Conservation (phyloP, 2,113 vertebrate genomes). For the Urocitellus parryii region DNA sequence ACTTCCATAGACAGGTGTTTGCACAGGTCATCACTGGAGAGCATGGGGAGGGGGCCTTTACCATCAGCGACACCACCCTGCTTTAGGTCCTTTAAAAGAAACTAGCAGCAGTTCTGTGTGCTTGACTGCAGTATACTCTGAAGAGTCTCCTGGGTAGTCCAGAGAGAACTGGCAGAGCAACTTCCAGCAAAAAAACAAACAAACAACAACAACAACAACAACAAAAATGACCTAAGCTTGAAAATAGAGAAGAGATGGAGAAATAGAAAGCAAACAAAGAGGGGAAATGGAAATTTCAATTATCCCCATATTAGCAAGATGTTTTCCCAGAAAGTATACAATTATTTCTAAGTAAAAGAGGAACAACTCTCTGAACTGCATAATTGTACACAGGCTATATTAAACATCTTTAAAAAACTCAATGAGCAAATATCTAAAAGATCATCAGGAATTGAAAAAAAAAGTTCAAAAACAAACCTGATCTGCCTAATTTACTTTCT, state of each 20-base stretch:
- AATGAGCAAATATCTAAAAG: not conserved
- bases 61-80: not conserved
- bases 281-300: not conserved
- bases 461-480: not conserved
- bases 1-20: not conserved
- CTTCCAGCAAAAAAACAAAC: not conserved
- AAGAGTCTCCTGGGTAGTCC: not conserved
- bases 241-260: not conserved
- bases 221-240: not conserved
- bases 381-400: not conserved
- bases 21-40: not conserved
- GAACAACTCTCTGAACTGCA: not conserved
- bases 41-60: not conserved
- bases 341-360: not conserved
- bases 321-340: not conserved
- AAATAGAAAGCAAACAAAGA: not conserved
- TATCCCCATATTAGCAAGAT: not conserved
- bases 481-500: constrained; percentile 14
- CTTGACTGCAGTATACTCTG: not conserved
- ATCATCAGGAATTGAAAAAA: not conserved
- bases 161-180: not conserved
- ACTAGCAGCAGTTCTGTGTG: not conserved
- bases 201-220: too few relatives aligned
- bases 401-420: not conserved
- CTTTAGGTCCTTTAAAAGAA: not conserved